A percentile compares a stretch with the other conserved stretches of the same genome.
These are phyloP conservation scores for Corythornis madagascariensis DNA, from an alignment of 2,113 vertebrate species.

Conservation along the genomic window DNA sequence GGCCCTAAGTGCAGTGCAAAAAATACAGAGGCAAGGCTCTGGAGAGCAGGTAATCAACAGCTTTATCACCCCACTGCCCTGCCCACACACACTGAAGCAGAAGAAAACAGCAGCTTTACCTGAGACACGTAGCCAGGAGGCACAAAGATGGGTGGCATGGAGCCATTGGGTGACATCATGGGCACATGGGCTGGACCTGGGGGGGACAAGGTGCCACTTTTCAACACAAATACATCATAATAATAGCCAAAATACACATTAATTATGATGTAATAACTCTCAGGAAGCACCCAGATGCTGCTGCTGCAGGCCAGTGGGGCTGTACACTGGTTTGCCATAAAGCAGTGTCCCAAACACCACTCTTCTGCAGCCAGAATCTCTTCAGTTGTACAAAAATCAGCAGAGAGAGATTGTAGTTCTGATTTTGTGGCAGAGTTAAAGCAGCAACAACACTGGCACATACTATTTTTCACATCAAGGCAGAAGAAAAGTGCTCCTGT, in stretches of 20 bases:
- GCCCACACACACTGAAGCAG: background rate
- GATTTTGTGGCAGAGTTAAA: background rate
- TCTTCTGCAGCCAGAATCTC: rapidly evolving
- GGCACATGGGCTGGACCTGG: slow-evolving; percentile 84
- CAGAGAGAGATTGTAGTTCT: background rate
- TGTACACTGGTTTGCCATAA: background rate
- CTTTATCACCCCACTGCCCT: background rate
- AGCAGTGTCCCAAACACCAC: background rate
- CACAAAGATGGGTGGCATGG: slow-evolving; percentile 83
- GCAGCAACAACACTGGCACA: background rate
- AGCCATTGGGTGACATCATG: slow-evolving; percentile 84
- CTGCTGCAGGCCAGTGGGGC: background rate
- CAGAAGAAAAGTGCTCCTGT: background rate
- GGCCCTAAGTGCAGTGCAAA: background rate
- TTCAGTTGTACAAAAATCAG: background rate
- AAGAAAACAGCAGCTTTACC: slow-evolving; percentile 57
- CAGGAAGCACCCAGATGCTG: background rate
- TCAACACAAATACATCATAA: background rate
- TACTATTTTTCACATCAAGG: background rate
- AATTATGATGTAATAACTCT: background rate
- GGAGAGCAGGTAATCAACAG: background rate
- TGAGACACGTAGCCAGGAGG: slow-evolving; percentile 85
- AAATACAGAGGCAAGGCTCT: background rate
- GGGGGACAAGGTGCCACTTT: background rate
- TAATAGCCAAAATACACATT: background rate